phyloP scores from a whole-genome alignment of 2,888 invertebrate species.

The Diachrysia chrysitis region DNA sequence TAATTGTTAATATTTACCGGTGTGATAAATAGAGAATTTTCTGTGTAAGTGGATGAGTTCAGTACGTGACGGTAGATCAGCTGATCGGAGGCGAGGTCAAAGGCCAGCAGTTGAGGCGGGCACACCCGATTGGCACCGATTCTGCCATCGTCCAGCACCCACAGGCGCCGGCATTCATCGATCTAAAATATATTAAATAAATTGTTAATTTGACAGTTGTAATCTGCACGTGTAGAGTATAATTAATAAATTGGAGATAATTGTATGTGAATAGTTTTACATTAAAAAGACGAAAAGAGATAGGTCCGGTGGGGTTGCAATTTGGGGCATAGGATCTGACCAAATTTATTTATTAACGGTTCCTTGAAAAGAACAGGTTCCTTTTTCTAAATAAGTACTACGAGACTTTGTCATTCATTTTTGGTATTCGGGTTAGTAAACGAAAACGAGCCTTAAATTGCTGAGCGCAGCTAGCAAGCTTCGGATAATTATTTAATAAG shows the following conservation, averaged over 20 bases:
- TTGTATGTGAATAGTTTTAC: no score
- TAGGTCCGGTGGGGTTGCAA: no score
- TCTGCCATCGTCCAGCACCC: constrained; percentile 93
- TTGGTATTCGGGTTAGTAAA: not conserved
- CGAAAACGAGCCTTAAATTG: not conserved
- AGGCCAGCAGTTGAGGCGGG: constrained; percentile 92
- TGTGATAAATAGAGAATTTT: constrained; percentile 90
- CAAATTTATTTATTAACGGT: no score
- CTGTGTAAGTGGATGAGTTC: constrained; percentile 82
- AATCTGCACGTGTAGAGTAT: not conserved
- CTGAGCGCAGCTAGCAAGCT: not conserved
- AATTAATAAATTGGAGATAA: no score
- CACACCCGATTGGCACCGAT: constrained; percentile 90
- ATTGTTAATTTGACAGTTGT: not conserved
- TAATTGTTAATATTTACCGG: constrained; percentile 77
- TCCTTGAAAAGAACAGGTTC: no score
- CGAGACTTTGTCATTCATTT: not conserved
- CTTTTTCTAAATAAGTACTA: no score
- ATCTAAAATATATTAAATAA: constrained; percentile 85
- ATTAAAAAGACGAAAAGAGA: no score
- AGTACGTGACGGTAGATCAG: constrained; percentile 89
- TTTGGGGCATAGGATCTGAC: no score
- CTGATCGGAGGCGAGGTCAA: constrained; percentile 90
- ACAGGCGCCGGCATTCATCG: constrained; percentile 91
- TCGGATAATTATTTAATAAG: not conserved